Percentiles rank a stretch among this genome's conserved stretches.
phyloP scores from a whole-genome alignment of 2,113 vertebrate species.

The Chrysemys picta region DNA sequence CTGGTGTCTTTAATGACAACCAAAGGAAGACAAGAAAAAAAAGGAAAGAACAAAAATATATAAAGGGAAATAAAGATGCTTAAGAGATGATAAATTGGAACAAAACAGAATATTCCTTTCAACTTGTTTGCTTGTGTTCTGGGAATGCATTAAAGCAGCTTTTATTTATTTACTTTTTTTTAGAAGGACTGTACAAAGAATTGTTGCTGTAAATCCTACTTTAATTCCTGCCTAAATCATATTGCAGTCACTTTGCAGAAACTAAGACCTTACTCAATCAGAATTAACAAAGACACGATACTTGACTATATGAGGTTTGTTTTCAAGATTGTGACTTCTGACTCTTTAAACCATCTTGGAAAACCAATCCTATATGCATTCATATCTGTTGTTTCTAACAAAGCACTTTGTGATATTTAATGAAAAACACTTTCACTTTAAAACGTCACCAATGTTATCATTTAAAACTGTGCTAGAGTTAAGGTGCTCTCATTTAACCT shows the following conservation, averaged over 20 bases:
- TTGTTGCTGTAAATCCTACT: not conserved
- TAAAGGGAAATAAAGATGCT: not conserved
- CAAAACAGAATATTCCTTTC: not conserved
- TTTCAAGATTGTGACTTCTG: not conserved
- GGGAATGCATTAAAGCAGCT: not conserved
- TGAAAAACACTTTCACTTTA: not conserved
- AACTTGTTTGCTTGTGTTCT: not conserved
- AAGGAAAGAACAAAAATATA: not conserved
- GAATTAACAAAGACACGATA: not conserved
- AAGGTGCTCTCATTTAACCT: not conserved
- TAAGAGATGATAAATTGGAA: not conserved
- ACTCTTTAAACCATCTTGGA: not conserved
- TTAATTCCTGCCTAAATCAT: not conserved
- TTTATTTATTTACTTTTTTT: not conserved
- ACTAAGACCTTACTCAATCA: not conserved
- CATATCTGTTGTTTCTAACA: not conserved
- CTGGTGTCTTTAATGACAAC: not conserved
- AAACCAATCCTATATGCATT: not conserved
- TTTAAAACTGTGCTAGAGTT: not conserved
- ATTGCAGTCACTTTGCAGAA: not conserved
- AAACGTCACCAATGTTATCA: not conserved
- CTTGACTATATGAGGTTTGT: not conserved
- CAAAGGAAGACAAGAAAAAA: not conserved
- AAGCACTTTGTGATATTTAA: not conserved
- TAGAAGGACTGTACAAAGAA: not conserved